These are phyloP conservation scores for Dryomyza anilis DNA, from an alignment of 2,888 invertebrate species.

Conservation along the genomic window DNA sequence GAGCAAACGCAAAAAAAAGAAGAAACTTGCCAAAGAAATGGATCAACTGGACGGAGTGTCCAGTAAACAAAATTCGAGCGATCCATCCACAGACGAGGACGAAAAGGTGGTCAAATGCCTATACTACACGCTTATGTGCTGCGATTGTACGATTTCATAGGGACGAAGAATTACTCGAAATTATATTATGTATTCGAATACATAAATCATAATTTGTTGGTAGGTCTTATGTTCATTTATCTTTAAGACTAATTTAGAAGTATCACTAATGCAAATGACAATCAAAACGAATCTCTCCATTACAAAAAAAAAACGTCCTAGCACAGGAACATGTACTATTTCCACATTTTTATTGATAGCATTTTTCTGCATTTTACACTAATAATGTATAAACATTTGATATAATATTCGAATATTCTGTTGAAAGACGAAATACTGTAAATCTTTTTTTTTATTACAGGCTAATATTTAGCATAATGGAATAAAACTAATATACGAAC, in stretches of 20 bases:
- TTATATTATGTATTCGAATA: background rate
- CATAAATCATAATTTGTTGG: background rate
- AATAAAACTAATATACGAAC: no score
- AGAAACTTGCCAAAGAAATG: conserved; percentile 41
- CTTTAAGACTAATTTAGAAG: conserved; percentile 2
- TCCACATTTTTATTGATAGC: no score
- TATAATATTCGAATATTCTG: no score
- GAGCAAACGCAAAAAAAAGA: conserved; percentile 50
- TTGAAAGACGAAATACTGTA: no score
- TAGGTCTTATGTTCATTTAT: background rate
- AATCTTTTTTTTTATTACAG: no score
- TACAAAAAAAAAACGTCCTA: conserved; percentile 1
- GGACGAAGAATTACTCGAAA: background rate
- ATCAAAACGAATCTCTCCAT: conserved; percentile 26
- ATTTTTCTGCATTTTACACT: no score
- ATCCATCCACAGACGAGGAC: conserved; percentile 40
- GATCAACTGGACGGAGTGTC: conserved; percentile 50
- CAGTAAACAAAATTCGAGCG: conserved; percentile 33
- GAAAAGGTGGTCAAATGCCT: conserved; percentile 59
- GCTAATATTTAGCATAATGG: no score
- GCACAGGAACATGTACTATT: no score
- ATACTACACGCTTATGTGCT: conserved; percentile 60
- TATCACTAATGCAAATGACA: conserved; percentile 1
- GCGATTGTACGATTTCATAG: conserved; percentile 61
- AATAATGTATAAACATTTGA: no score